These are phyloP conservation scores for Drosophila equinoxialis DNA, from an alignment of 1,140 invertebrate genomes.

Conservation along the genomic window DNA sequence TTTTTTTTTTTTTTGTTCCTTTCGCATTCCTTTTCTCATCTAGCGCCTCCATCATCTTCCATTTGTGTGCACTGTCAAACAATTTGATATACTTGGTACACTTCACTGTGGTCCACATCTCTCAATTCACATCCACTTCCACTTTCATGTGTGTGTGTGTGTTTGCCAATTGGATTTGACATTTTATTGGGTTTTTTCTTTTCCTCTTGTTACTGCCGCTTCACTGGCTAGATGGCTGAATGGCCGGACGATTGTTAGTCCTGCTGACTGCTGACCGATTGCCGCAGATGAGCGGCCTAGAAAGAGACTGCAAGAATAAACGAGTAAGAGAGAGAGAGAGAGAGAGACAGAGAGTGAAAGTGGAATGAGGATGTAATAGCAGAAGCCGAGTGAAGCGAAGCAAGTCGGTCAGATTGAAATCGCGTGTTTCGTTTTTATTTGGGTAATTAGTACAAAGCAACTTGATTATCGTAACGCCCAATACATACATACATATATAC, in stretches of 20 bases:
- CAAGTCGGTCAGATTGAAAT: slow-evolving; percentile 54
- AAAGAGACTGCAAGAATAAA: neutral
- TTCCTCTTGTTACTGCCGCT: slow-evolving; percentile 74
- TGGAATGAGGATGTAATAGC: too few species aligned
- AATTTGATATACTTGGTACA: slow-evolving; percentile 74
- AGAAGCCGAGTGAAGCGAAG: slow-evolving; percentile 2
- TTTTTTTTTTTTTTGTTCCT: neutral
- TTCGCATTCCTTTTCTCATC: neutral
- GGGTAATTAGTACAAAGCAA: slow-evolving; percentile 71
- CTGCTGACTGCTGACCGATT: slow-evolving; percentile 69
- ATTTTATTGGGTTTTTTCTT: slow-evolving; percentile 79
- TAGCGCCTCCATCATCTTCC: slow-evolving; percentile 1
- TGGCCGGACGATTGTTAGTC: too few species aligned
- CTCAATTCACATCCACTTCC: slow-evolving; percentile 5
- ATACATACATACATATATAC: neutral
- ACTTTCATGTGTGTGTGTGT: slow-evolving; percentile 27
- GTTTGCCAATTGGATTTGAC: slow-evolving; percentile 81
- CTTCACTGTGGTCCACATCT: slow-evolving; percentile 49
- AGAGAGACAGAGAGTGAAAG: neutral
- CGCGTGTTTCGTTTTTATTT: slow-evolving; percentile 57
- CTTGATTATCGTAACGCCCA: slow-evolving; percentile 62
- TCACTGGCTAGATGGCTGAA: slow-evolving; percentile 48
- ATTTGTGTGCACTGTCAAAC: slow-evolving; percentile 57
- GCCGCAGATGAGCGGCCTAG: slow-evolving; percentile 1
- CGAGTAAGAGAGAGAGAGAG: neutral